These are phyloP conservation scores for Sebastes steindachneri DNA, from an alignment of 2,797 vertebrate genomes.

Conservation along the genomic window DNA sequence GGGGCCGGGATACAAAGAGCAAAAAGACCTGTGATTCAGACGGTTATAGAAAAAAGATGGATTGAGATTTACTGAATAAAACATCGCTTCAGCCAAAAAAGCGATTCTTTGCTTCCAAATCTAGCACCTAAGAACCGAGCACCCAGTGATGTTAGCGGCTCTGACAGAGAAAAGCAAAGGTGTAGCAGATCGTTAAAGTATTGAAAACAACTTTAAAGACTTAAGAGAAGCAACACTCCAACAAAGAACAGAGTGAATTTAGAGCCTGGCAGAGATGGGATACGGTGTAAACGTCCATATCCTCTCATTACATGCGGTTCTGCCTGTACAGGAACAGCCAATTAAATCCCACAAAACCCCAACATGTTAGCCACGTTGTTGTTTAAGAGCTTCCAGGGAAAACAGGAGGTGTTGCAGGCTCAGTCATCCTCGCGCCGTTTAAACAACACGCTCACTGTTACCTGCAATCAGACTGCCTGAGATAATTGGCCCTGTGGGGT, in stretches of 20 bases:
- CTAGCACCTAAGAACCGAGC: background rate
- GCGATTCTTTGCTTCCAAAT: background rate
- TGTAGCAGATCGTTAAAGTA: constrained; percentile 4
- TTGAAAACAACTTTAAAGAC: background rate
- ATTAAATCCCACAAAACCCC: constrained; percentile 39
- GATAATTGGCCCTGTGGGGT: constrained; percentile 64
- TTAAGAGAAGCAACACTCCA: background rate
- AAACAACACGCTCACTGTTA: constrained; percentile 26
- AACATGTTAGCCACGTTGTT: constrained; percentile 3
- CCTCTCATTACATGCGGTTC: constrained; percentile 6
- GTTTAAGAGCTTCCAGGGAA: constrained; percentile 10
- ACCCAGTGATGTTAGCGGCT: background rate
- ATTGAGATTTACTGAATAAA: constrained; percentile 6
- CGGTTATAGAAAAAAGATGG: background rate
- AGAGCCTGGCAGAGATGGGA: background rate
- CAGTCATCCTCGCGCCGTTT: background rate
- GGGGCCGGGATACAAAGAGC: constrained; percentile 5
- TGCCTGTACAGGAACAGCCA: background rate
- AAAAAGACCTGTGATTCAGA: constrained; percentile 9
- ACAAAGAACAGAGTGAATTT: background rate
- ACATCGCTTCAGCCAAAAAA: background rate
- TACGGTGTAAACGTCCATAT: background rate
- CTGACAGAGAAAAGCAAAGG: background rate
- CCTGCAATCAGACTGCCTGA: constrained; percentile 35
- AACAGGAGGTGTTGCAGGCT: background rate